phyloP scores from a whole-genome alignment of 2,113 vertebrate species.

The Rhinolophus sinicus region DNA sequence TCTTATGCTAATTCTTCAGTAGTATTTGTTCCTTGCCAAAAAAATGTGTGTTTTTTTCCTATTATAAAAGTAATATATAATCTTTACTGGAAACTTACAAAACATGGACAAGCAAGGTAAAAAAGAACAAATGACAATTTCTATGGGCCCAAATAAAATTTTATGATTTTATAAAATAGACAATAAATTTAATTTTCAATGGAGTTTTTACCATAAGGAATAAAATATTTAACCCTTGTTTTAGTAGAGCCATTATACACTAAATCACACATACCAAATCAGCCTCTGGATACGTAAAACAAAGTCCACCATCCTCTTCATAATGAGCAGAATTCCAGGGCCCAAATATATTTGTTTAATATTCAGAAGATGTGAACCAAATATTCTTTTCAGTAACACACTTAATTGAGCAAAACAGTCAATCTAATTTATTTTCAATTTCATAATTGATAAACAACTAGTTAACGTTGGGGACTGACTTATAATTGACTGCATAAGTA shows the following conservation, averaged over 20 bases:
- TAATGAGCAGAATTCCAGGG: background rate
- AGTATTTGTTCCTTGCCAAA: background rate
- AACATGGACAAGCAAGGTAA: background rate
- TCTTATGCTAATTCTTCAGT: background rate
- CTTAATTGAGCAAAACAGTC: slow-evolving; percentile 2
- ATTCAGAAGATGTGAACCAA: slow-evolving; percentile 6
- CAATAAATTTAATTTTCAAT: background rate
- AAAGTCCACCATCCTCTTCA: background rate
- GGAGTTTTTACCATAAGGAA: background rate
- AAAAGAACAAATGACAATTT: background rate
- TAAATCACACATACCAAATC: slow-evolving; percentile 4
- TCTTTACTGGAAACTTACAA: slow-evolving; percentile 52
- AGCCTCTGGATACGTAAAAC: background rate
- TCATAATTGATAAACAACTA: background rate
- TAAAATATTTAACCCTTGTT: background rate
- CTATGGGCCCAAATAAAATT: background rate
- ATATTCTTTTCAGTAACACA: background rate
- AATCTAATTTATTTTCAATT: background rate
- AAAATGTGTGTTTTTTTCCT: background rate
- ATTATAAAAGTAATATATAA: slow-evolving; percentile 6
- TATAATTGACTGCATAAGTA: background rate
- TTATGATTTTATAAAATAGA: slow-evolving; percentile 24
- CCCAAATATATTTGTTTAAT: background rate
- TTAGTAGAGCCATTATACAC: background rate
- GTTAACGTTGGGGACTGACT: background rate